Conservation (phyloP, 1,140 invertebrate genomes). For the roundworm (Caenorhabditis elegans) region DNA sequence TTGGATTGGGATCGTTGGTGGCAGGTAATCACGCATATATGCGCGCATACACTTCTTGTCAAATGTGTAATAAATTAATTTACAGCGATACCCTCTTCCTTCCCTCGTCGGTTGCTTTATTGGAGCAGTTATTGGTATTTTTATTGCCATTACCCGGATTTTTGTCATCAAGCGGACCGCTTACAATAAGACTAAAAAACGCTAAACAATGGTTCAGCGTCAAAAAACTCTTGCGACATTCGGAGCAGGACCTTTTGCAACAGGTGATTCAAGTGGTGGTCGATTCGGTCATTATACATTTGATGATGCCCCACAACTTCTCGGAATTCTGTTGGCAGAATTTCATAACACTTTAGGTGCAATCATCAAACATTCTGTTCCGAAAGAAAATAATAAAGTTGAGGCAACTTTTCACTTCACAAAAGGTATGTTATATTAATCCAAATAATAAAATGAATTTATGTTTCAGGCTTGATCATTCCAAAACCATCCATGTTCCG, state of each 20-base stretch:
- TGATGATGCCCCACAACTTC: conserved; percentile 52
- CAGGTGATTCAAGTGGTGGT: neutral
- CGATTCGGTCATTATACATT: conserved; percentile 15
- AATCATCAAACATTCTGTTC: conserved; percentile 58
- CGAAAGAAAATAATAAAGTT: neutral
- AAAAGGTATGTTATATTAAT: neutral
- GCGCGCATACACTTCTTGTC: no score
- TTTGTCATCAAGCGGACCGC: no score
- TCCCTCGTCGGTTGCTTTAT: conserved; percentile 46
- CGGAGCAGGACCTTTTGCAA: conserved; percentile 4
- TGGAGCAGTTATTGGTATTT: neutral
- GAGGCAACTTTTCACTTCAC: neutral
- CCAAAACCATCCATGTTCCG: conserved; percentile 55
- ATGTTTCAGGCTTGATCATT: conserved; percentile 37
- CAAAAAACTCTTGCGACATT: conserved; percentile 26
- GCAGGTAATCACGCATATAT: conserved; percentile 70
- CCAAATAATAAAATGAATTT: neutral
- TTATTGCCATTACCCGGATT: neutral
- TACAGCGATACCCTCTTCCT: conserved; percentile 57
- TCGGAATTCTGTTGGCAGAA: conserved; percentile 58
- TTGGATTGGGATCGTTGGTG: conserved; percentile 88
- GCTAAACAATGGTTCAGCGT: conserved; percentile 25
- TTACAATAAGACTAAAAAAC: neutral
- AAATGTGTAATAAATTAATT: no score
- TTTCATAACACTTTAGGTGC: conserved; percentile 61